A percentile compares a stretch with the other conserved stretches of the same genome.
phyloP scores from a whole-genome alignment of 2,113 vertebrate species.

The Gavia stellata region DNA sequence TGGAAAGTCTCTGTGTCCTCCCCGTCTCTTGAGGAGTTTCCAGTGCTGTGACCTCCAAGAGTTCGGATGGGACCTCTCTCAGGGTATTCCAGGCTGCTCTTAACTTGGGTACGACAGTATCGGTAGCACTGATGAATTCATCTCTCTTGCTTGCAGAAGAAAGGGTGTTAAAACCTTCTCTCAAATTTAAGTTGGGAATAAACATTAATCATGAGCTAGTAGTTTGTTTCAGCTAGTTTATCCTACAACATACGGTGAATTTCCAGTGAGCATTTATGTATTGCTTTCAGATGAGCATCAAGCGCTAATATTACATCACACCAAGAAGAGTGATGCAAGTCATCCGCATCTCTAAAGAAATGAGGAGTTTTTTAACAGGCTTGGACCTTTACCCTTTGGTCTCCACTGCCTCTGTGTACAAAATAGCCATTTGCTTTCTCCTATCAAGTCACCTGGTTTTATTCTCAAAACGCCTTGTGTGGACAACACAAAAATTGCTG shows the following conservation, averaged over 20 bases:
- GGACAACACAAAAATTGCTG: not conserved
- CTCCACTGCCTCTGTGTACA: not conserved
- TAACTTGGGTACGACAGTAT: not conserved
- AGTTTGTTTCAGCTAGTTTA: not conserved
- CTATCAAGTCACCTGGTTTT: not conserved
- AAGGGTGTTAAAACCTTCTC: not conserved
- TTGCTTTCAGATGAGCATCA: not conserved
- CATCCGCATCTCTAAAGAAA: not conserved
- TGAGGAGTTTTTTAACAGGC: not conserved
- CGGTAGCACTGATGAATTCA: not conserved
- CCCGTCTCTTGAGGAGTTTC: not conserved
- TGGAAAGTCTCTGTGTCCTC: not conserved
- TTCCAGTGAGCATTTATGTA: not conserved
- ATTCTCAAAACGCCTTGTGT: not conserved
- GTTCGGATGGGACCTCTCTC: not conserved
- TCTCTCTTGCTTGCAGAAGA: rapidly evolving
- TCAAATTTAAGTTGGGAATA: not conserved
- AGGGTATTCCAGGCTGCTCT: not conserved
- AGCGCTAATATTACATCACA: not conserved
- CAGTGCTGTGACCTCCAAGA: not conserved
- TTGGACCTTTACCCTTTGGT: not conserved
- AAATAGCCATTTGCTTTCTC: not conserved
- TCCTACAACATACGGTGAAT: not conserved
- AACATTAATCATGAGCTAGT: not conserved
- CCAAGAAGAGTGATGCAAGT: not conserved